These are phyloP conservation scores for Cyclophora punctaria DNA, from an alignment of 2,888 invertebrate species.

Conservation along the genomic window DNA sequence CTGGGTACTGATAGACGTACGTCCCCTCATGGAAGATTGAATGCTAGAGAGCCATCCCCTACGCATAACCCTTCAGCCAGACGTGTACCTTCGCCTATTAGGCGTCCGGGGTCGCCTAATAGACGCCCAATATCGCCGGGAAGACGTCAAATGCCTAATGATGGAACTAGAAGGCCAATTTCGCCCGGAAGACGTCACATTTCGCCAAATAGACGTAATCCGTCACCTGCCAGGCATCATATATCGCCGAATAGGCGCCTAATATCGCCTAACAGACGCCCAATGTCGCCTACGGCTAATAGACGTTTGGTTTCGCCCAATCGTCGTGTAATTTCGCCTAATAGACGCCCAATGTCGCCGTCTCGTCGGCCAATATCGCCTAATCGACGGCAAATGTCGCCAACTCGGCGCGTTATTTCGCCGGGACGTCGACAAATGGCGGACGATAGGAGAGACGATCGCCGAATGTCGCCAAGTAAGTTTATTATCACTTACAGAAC, in stretches of 20 bases:
- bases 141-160: slow-evolving; percentile 10
- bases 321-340: slow-evolving; percentile 16
- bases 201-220: slow-evolving; percentile 7
- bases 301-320: slow-evolving; percentile 16
- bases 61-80: neutral
- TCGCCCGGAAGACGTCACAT: neutral
- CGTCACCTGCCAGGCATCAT: slow-evolving; percentile 9
- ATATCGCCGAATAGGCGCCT: slow-evolving; percentile 18
- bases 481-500: no score
- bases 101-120: neutral
- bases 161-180: no score
- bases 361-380: slow-evolving; percentile 21
- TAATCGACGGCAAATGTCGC: slow-evolving; percentile 17
- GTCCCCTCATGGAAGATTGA: neutral
- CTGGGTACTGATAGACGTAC: neutral
- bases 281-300: slow-evolving; percentile 1
- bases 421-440: slow-evolving; percentile 16
- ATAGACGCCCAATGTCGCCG: slow-evolving; percentile 18
- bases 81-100: slow-evolving; percentile 4
- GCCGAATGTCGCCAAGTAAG: neutral
- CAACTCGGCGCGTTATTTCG: slow-evolving; percentile 12
- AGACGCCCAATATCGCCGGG: slow-evolving; percentile 13
- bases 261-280: slow-evolving; percentile 10
- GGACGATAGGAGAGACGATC: slow-evolving; percentile 4
- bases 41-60: neutral